Conservation (phyloP, 2,113 vertebrate genomes). For the Nycticryphes semicollaris region DNA sequence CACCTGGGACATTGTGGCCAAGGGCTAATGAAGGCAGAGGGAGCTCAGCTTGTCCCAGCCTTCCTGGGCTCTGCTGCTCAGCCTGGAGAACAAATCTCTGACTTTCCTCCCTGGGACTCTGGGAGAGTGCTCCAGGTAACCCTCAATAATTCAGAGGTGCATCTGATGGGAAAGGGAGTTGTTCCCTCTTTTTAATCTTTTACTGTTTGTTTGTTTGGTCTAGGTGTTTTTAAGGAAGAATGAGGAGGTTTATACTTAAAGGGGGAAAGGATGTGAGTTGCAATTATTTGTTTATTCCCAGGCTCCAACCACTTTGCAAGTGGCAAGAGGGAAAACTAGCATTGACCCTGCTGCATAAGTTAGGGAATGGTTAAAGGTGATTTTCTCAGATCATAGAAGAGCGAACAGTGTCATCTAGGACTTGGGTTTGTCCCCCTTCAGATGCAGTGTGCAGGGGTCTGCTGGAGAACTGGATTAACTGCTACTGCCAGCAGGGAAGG, state of each 20-base stretch:
- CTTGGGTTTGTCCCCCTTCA: accelerated
- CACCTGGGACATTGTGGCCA: too few species aligned
- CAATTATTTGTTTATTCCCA: neutral
- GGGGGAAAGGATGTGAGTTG: neutral
- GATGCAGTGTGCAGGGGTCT: neutral
- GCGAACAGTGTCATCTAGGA: neutral
- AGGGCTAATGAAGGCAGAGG: neutral
- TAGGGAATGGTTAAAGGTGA: neutral
- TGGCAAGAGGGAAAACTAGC: neutral
- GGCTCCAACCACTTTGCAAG: neutral
- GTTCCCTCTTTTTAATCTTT: neutral
- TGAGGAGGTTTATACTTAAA: neutral
- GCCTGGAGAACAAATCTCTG: neutral
- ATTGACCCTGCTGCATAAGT: neutral
- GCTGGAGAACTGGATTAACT: neutral
- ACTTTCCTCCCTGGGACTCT: neutral
- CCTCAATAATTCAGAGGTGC: neutral
- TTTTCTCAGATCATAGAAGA: neutral
- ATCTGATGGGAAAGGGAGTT: neutral
- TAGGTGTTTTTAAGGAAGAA: neutral
- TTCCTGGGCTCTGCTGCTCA: neutral
- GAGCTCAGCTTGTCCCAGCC: neutral
- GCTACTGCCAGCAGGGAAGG: neutral
- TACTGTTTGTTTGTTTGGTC: neutral
- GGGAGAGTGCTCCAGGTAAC: neutral